Percentiles rank a stretch among this genome's conserved stretches.
These are phyloP conservation scores for Saccopteryx bilineata DNA, from an alignment of 2,113 vertebrate genomes.

Conservation along the genomic window DNA sequence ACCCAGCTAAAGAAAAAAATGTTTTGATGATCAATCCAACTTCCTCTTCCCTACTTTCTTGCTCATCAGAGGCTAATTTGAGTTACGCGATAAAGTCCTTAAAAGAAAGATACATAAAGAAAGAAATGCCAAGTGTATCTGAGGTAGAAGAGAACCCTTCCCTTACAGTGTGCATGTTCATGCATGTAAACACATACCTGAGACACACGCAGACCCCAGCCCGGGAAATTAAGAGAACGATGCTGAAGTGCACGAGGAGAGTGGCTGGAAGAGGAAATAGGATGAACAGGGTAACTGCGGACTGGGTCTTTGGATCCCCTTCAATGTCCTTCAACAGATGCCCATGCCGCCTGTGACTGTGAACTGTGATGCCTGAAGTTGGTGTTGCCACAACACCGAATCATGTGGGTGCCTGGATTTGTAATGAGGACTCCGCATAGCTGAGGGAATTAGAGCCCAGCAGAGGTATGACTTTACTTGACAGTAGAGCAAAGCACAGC, in stretches of 20 bases:
- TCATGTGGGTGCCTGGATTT: background rate
- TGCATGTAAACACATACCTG: too few species aligned
- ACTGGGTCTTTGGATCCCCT: too few species aligned
- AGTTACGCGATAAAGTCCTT: background rate
- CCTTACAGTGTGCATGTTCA: accelerated
- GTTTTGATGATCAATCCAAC: background rate
- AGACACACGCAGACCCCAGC: background rate
- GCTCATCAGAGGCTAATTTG: constrained; percentile 3
- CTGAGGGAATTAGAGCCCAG: background rate
- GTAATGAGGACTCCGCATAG: background rate
- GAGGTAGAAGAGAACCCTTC: background rate
- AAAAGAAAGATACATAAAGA: background rate
- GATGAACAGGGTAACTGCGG: background rate
- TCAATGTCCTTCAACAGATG: background rate
- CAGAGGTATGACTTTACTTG: background rate
- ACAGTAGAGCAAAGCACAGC: background rate
- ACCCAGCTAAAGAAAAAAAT: background rate
- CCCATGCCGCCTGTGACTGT: accelerated
- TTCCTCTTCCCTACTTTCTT: background rate
- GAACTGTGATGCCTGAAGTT: background rate
- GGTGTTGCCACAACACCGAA: background rate
- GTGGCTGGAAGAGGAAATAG: background rate
- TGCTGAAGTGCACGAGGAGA: background rate
- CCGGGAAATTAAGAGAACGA: background rate
- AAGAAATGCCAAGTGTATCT: background rate